A percentile compares a stretch with the other conserved stretches of the same genome.
phyloP scores from a whole-genome alignment of 2,888 invertebrate genomes.

The Gryllus longicercus region DNA sequence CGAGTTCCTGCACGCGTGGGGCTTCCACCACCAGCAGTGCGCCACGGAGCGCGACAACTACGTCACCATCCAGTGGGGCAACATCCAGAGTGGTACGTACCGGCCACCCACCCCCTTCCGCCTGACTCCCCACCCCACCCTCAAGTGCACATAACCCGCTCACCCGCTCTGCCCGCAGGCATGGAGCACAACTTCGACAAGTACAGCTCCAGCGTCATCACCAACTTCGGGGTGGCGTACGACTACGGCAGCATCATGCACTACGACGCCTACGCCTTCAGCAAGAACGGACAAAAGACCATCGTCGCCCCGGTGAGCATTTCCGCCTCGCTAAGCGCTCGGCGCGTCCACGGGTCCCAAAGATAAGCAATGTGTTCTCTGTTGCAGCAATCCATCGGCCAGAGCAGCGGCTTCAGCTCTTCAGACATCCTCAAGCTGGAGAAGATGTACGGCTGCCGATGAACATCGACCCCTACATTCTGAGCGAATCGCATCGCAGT shows the following conservation, averaged over 20 bases:
- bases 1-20: neutral
- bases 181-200: constrained; percentile 6
- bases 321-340: neutral
- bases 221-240: neutral
- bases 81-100: neutral
- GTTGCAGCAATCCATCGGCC: neutral
- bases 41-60: neutral
- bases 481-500: too few relatives aligned
- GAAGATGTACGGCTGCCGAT: constrained; percentile 4
- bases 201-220: neutral
- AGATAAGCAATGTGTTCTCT: neutral
- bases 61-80: constrained; percentile 8
- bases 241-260: constrained; percentile 5
- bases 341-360: too few relatives aligned
- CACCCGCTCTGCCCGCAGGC: neutral
- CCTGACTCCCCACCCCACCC: too few relatives aligned
- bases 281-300: neutral
- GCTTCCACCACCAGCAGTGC: neutral
- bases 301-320: neutral
- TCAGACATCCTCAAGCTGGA: neutral
- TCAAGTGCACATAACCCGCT: too few relatives aligned
- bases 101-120: too few relatives aligned
- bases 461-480: neutral
- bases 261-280: constrained; percentile 17
- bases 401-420: neutral